Percentiles rank a stretch among this genome's conserved stretches.
phyloP scores from a whole-genome alignment of 37 sponge, comb jelly and placozoan genomes.

The Petrosia ficiformis region DNA sequence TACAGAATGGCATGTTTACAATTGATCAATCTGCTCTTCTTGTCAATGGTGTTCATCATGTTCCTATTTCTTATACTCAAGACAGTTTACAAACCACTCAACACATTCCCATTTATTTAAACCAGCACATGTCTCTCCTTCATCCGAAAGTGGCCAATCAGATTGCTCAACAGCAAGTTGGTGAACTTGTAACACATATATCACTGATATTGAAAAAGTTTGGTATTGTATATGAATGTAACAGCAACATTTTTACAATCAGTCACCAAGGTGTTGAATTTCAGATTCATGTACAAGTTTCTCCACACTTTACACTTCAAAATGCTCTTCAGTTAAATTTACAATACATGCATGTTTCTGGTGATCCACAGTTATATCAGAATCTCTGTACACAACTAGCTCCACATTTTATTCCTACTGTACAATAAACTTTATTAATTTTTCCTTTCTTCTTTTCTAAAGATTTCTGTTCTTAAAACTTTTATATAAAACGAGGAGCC shows the following conservation, averaged over 20 bases:
- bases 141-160: conserved; percentile 11
- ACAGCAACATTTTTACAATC: conserved; percentile 21
- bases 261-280: conserved; percentile 40
- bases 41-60: no score
- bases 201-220: conserved; percentile 15
- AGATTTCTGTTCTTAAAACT: not conserved
- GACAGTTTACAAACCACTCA: not conserved
- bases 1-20: no score
- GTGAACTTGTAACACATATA: conserved; percentile 17
- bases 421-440: conserved; percentile 1
- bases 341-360: conserved; percentile 33
- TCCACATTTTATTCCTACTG: conserved; percentile 29
- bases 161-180: conserved; percentile 3
- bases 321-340: conserved; percentile 55
- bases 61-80: no score
- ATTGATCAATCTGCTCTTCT: no score
- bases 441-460: not conserved
- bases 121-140: not conserved
- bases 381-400: conserved; percentile 50
- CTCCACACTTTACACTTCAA: conserved; percentile 14
- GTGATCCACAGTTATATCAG: conserved; percentile 49
- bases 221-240: conserved; percentile 17
- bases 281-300: conserved; percentile 23
- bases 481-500: not conserved
- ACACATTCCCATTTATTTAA: not conserved